Conservation (phyloP, 2,888 invertebrate genomes). For the Parnassius apollo region DNA sequence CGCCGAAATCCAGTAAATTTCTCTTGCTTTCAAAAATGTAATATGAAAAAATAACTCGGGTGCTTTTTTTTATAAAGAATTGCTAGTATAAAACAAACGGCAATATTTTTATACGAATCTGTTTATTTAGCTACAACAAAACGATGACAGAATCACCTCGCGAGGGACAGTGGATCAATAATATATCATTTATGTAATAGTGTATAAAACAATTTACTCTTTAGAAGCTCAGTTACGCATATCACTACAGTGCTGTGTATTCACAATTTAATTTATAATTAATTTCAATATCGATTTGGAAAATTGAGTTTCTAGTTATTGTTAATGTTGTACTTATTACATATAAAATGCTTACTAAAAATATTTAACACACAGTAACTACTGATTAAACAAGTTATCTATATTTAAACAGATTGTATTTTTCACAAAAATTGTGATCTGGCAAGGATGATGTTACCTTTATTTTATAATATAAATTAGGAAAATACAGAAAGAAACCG, state of each 20-base stretch:
- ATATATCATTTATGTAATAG: slow-evolving; percentile 54
- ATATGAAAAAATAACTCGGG: not conserved
- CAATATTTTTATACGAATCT: slow-evolving; percentile 59
- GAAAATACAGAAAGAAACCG: too few species aligned
- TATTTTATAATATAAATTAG: too few species aligned
- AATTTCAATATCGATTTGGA: slow-evolving; percentile 63
- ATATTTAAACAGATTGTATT: too few species aligned
- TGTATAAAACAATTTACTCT: slow-evolving; percentile 75
- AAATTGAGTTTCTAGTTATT: slow-evolving; percentile 27
- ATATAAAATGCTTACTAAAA: too few species aligned
- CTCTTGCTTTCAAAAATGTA: too few species aligned
- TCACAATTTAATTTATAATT: slow-evolving; percentile 55
- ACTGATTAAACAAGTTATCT: too few species aligned
- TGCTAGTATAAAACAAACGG: slow-evolving; percentile 29
- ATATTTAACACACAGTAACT: too few species aligned
- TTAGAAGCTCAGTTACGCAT: slow-evolving; percentile 79
- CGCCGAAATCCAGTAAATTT: too few species aligned
- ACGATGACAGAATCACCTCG: slow-evolving; percentile 52
- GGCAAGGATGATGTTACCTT: too few species aligned
- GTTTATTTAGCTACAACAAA: slow-evolving; percentile 78
- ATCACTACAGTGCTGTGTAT: slow-evolving; percentile 78
- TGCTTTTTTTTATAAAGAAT: not conserved
- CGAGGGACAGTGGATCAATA: slow-evolving; percentile 51
- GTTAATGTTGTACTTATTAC: too few species aligned
- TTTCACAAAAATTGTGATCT: too few species aligned